Percentiles rank a stretch among this genome's conserved stretches.
These are phyloP conservation scores for Tetragonula clypearis DNA, from an alignment of 1,140 invertebrate species.

Conservation along the genomic window DNA sequence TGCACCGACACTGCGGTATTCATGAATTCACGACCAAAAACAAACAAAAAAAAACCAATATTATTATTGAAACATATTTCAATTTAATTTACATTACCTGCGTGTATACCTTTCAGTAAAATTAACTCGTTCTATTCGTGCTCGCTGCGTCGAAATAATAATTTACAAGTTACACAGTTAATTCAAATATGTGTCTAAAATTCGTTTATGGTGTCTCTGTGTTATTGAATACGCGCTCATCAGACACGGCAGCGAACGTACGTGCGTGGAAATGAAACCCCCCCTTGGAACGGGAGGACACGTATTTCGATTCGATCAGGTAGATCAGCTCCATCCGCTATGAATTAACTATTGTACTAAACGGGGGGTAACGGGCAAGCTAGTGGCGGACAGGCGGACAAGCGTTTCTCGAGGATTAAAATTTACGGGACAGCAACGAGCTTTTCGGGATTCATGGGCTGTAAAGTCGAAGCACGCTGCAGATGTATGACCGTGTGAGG, in stretches of 20 bases:
- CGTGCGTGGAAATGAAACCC: background rate
- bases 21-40: background rate
- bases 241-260: too few relatives aligned
- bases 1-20: background rate
- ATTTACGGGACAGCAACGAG: slow-evolving; percentile 70
- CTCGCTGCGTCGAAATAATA: too few relatives aligned
- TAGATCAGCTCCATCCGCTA: background rate
- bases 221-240: too few relatives aligned
- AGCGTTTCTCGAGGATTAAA: slow-evolving; percentile 64
- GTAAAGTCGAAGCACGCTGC: slow-evolving; percentile 62
- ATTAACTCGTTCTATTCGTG: too few relatives aligned
- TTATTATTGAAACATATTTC: background rate
- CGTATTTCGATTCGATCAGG: too few relatives aligned
- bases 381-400: background rate
- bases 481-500: slow-evolving; percentile 51
- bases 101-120: too few relatives aligned
- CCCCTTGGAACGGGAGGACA: too few relatives aligned
- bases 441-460: slow-evolving; percentile 70
- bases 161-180: too few relatives aligned
- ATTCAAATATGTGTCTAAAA: too few relatives aligned
- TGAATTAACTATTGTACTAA: slow-evolving; percentile 8
- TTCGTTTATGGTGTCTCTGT: too few relatives aligned
- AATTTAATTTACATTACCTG: background rate
- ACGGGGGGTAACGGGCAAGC: background rate
- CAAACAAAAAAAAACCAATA: background rate